Evolutionary conservation across 2,113 vertebrate species (phyloP).

Genomic region (Corythaeola cristata): DNA sequence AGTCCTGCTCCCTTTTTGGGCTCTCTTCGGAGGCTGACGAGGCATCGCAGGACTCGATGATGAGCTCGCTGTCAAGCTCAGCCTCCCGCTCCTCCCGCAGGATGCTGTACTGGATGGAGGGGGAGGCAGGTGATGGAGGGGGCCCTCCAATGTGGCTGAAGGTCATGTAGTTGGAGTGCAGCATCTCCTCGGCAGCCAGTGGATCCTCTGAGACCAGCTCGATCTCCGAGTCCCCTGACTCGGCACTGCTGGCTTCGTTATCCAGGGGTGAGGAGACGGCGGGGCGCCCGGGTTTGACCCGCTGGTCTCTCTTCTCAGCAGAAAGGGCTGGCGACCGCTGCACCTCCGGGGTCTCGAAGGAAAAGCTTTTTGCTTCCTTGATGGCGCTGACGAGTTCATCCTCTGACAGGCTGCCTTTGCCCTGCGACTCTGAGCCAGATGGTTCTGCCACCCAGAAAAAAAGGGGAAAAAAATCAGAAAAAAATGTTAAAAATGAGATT

Average conservation of each 20-base stretch:
- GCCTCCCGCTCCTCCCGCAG: constrained; percentile 95
- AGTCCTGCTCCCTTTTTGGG: constrained; percentile 93
- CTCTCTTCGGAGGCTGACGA: constrained; percentile 94
- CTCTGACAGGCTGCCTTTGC: constrained; percentile 77
- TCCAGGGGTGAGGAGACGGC: constrained; percentile 66
- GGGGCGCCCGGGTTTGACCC: constrained; percentile 35
- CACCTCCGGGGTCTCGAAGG: constrained; percentile 62
- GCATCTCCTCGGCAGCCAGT: constrained; percentile 75
- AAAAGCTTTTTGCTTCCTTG: constrained; percentile 76
- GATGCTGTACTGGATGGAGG: constrained; percentile 91
- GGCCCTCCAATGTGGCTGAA: constrained; percentile 84
- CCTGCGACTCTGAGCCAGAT: constrained; percentile 77
- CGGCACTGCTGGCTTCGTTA: constrained; percentile 86
- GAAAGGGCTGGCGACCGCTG: neutral
- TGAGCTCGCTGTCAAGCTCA: constrained; percentile 95
- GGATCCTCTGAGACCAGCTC: constrained; percentile 94
- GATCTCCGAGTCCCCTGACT: constrained; percentile 95
- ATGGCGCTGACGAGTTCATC: constrained; percentile 78
- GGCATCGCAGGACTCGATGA: constrained; percentile 89
- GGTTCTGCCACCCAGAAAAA: constrained; percentile 67
- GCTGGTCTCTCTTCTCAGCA: constrained; percentile 8
- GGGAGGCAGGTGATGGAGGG: constrained; percentile 81
- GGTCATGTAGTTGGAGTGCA: constrained; percentile 81
- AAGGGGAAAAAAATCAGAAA: neutral
- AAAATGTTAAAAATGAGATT: constrained; percentile 4